Conservation (phyloP, 2,113 vertebrate species). For the Archilochus colubris region DNA sequence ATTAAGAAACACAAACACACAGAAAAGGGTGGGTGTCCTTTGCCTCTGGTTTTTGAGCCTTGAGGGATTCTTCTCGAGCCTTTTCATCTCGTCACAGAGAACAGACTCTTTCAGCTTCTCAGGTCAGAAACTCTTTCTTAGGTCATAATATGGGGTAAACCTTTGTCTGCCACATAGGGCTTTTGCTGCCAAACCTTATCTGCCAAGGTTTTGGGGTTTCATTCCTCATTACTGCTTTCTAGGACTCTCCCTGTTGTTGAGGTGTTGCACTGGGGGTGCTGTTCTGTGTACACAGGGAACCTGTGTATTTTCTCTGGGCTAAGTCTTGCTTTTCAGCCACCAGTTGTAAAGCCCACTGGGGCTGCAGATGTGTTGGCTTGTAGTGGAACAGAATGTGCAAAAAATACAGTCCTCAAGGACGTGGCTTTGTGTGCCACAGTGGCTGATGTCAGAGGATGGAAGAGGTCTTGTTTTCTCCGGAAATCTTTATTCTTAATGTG, state of each 20-base stretch:
- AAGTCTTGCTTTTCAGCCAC: neutral
- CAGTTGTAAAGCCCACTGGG: neutral
- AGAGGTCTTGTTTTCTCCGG: conserved; percentile 38
- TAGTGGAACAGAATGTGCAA: conserved; percentile 54
- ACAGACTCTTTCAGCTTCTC: neutral
- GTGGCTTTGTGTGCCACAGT: conserved; percentile 28
- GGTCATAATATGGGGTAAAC: neutral
- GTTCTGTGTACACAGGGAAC: neutral
- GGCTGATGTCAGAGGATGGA: conserved; percentile 55
- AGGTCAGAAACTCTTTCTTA: neutral
- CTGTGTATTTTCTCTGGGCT: neutral
- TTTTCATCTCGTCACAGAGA: neutral
- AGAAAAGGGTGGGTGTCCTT: neutral
- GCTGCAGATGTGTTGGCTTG: neutral
- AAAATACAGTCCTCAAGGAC: conserved; percentile 45
- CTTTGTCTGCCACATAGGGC: neutral
- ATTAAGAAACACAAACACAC: conserved; percentile 11
- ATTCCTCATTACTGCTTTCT: neutral
- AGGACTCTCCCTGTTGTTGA: neutral
- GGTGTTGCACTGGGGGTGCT: neutral
- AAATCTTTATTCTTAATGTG: conserved; percentile 62
- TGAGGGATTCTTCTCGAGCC: neutral
- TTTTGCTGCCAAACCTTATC: neutral
- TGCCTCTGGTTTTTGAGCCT: neutral
- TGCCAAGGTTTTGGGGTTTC: neutral